Conservation (phyloP, 23 tunicate genomes). For the Ciona savignyi region DNA sequence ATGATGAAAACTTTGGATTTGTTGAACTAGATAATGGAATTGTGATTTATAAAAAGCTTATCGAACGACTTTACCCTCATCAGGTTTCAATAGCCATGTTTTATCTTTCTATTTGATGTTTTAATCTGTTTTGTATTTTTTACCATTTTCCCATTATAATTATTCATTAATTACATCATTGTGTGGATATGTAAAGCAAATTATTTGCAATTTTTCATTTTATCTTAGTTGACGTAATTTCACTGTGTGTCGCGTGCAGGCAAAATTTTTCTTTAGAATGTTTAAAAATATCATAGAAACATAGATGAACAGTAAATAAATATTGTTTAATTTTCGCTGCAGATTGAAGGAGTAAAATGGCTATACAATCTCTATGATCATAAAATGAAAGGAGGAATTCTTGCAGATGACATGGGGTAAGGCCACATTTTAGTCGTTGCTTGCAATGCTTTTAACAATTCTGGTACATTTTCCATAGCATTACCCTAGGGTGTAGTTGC, state of each 20-base stretch:
- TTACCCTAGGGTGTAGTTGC: neutral
- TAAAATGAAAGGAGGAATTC: conserved; percentile 84
- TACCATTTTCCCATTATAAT: no score
- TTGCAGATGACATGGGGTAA: conserved; percentile 99
- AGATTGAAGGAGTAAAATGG: conserved; percentile 95
- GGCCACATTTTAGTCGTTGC: neutral
- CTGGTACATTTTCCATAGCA: no score
- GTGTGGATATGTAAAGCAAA: no score
- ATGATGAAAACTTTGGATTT: conserved; percentile 60
- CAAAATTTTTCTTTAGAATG: neutral
- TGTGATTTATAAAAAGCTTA: conserved; percentile 63
- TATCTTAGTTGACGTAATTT: no score
- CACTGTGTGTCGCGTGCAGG: neutral
- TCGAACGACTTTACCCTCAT: conserved; percentile 78
- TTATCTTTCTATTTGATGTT: no score
- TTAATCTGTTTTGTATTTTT: no score
- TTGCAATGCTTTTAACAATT: no score
- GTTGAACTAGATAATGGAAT: conserved; percentile 72
- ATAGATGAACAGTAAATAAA: neutral
- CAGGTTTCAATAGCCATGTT: no score
- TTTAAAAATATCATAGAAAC: neutral
- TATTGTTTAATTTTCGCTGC: neutral
- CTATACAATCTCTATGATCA: conserved; percentile 39
- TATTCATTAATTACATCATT: no score
- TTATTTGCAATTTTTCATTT: no score